Evolutionary conservation across 2,888 invertebrate genomes (phyloP).

Genomic region (Rhagonycha lutea): DNA sequence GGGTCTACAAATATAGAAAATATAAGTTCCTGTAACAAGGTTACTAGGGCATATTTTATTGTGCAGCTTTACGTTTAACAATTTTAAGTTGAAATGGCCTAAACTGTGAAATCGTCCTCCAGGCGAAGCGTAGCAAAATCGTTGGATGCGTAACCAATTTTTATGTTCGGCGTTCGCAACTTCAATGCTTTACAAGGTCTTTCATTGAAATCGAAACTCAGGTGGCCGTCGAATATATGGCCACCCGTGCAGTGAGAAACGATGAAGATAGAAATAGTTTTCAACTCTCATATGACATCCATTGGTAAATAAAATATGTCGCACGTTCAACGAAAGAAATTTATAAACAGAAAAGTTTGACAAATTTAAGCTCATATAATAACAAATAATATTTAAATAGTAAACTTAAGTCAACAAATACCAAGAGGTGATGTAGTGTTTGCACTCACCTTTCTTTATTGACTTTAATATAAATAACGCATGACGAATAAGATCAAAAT

Average conservation of each 20-base stretch:
- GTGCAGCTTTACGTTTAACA: slow-evolving; percentile 16
- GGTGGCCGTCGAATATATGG: slow-evolving; percentile 18
- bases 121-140: slow-evolving; percentile 27
- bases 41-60: slow-evolving; percentile 7
- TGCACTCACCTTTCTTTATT: neutral
- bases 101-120: slow-evolving; percentile 19
- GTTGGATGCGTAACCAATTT: slow-evolving; percentile 29
- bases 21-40: slow-evolving; percentile 12
- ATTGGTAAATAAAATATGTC: neutral
- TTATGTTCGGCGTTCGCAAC: slow-evolving; percentile 16
- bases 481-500: neutral
- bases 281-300: neutral
- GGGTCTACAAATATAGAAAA: neutral
- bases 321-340: neutral
- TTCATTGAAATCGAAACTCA: slow-evolving; percentile 24
- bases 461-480: neutral
- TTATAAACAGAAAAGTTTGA: neutral
- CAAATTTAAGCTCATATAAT: slow-evolving; percentile 8
- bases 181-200: slow-evolving; percentile 8
- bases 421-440: neutral
- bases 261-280: neutral
- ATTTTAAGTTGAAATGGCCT: slow-evolving; percentile 8
- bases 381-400: slow-evolving; percentile 13
- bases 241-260: slow-evolving; percentile 20
- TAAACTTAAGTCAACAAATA: slow-evolving; percentile 1